Evolutionary conservation across 1,140 invertebrate species (phyloP), one percentile per base, ranked within the genome.

Genomic region (Zaprionus taronus): DNA sequence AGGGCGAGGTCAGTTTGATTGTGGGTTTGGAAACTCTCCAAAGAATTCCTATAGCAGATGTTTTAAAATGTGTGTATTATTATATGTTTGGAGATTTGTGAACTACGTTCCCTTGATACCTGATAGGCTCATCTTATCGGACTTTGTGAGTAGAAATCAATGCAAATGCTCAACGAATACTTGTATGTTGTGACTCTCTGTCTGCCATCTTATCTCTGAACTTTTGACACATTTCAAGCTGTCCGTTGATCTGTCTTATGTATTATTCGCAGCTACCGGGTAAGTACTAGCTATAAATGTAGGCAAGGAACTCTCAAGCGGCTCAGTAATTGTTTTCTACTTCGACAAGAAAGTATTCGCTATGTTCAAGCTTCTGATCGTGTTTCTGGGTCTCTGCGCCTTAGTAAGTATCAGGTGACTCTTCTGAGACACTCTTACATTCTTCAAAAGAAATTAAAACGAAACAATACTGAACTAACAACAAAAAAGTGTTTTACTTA

Each of bases 321-420:
- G 5, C n/a, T 79, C 71, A 84, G 82, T 84, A 60, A 34, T 44
- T 44, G 51, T 63, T 14, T 57, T 61, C 24, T 55, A 51, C 65
- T 80, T 28, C 31, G 41, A 34, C 77, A 65, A 34, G 69, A 51
- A 80, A 73, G 73, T 79, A 65, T n/a, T 26, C 28, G 31, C 53
- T 53, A 91, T 90, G 82, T 68, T 89, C 49, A 91, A 91, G 75
- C 83, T 62, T 72, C 57, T 90, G 28, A 73, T 91, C 55, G 84
- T 83, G 15, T 57, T 71, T 44, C 72, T 91, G 71, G 84, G 89
- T 41, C 62, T 91, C 44, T 78, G 77, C 61, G 69, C 90, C 28
- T 57, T 89, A 81, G 89, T 91, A 72, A 79, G 84, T 91, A 24
- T 47, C 41, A 47, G n/a, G 41, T 47, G 38, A 6, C 38, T 15